Evolutionary conservation across 1,140 invertebrate species (phyloP), one percentile per base, ranked within the genome.

Genomic region (Drosophila bocqueti): DNA sequence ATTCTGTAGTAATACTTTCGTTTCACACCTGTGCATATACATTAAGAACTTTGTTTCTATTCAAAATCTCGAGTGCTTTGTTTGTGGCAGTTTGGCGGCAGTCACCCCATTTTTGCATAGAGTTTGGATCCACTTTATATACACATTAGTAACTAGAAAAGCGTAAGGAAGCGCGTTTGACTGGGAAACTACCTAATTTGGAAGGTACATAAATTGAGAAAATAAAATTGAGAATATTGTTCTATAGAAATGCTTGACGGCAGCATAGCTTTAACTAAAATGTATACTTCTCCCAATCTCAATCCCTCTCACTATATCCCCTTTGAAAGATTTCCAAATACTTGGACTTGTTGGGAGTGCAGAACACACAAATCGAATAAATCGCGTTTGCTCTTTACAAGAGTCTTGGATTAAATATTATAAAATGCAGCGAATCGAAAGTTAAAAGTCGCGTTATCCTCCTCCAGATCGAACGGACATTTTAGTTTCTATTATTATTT

Each of bases 1-100:
- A 83, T 58, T 58, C 24, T 68, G 40, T 82, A 83, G 69, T 83
- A 83, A 83, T 83, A 83, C 80, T 84, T 79, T 73, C 10, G 50
- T 72, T 80, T 65, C 57, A 80, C 62, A 76, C 63, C 80, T 79
- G 63, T 52, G 58, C 59, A 52, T 69, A 64, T 55, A 11, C 45
- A 21, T 40, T 2, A 40, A 75, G 59, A 49, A 49, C 54, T 43
- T 42, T 40, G 16, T 36, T 42, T 52, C 63, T 11, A n/a, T 43
- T 68, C 29, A 68, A 71, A 47, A 71, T 29, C 40, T 52, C 38
- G 49, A 40, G 34, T 61, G 36, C 54, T 40, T 52, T 42, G 2
- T 24, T 24, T 45, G 71, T 78, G 80, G 80, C 80, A 83, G 80
- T 82, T 76, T 59, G 52, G 18, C 52, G 52, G 52, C 52, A 54